These are phyloP conservation scores for Hirtodrosophila alboralis DNA, from an alignment of 2,888 invertebrate species.

Conservation along the genomic window DNA sequence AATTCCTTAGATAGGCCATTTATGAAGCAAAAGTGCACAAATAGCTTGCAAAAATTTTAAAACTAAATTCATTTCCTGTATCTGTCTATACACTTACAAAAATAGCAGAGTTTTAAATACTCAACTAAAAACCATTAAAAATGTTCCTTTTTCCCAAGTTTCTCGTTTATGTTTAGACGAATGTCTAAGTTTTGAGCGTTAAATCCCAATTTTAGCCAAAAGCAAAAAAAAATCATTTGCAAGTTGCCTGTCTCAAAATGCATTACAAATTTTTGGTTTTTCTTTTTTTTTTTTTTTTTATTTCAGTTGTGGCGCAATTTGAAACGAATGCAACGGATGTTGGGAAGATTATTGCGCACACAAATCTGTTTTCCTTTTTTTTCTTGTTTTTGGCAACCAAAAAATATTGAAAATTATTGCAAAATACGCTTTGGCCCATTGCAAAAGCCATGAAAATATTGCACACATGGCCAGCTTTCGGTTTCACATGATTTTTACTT, in stretches of 20 bases:
- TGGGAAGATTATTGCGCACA: not conserved
- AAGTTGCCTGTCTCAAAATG: conserved; percentile 5
- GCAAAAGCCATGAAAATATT: conserved; percentile 58
- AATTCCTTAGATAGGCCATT: too few relatives aligned
- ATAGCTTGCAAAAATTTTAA: too few relatives aligned
- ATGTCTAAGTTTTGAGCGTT: not conserved
- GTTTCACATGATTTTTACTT: conserved; percentile 40
- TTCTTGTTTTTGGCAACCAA: conserved; percentile 47
- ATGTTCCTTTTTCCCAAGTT: conserved; percentile 1
- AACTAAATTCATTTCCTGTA: too few relatives aligned
- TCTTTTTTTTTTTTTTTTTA: not conserved
- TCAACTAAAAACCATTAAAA: conserved; percentile 5
- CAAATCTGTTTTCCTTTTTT: conserved; percentile 7
- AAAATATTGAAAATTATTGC: conserved; percentile 56
- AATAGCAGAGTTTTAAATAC: too few relatives aligned
- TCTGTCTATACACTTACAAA: too few relatives aligned
- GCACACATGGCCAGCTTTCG: conserved; percentile 52
- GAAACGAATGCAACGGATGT: conserved; percentile 20
- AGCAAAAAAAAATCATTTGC: conserved; percentile 11
- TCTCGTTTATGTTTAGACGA: not conserved
- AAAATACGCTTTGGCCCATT: conserved; percentile 59
- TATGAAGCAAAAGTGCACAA: too few relatives aligned
- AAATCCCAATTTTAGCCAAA: conserved; percentile 17
- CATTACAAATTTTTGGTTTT: conserved; percentile 11
- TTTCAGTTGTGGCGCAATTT: conserved; percentile 15